Percentiles rank a stretch among this genome's conserved stretches.
Conservation (phyloP, 2,888 invertebrate genomes). For the Heliothis peltigera region DNA sequence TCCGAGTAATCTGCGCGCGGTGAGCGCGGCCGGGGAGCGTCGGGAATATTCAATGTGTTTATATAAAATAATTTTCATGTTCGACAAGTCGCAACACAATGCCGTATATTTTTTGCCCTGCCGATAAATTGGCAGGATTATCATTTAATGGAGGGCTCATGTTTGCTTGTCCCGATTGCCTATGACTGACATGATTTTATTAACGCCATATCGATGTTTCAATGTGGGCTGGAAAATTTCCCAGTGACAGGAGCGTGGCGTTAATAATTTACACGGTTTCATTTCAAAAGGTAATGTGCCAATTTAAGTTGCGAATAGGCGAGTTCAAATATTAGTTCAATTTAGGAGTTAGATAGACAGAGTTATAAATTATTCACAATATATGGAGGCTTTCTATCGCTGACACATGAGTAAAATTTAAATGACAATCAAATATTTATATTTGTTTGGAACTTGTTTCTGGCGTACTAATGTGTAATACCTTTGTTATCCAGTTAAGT, state of each 20-base stretch:
- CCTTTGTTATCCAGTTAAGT: conserved; percentile 49
- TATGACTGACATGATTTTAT: conserved; percentile 89
- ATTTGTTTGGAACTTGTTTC: conserved; percentile 69
- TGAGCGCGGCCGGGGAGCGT: conserved; percentile 72
- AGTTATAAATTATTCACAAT: conserved; percentile 77
- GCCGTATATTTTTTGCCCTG: conserved; percentile 86
- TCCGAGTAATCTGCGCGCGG: conserved; percentile 78
- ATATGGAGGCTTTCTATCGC: conserved; percentile 76
- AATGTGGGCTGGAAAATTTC: conserved; percentile 76
- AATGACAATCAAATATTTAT: conserved; percentile 77
- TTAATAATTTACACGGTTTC: conserved; percentile 80
- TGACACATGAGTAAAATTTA: conserved; percentile 78
- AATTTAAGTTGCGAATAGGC: conserved; percentile 78
- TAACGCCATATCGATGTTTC: conserved; percentile 84
- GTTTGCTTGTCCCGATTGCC: conserved; percentile 87
- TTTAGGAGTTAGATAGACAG: conserved; percentile 79
- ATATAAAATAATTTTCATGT: conserved; percentile 90
- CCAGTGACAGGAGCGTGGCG: conserved; percentile 69
- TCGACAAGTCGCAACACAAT: conserved; percentile 89
- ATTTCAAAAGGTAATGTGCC: conserved; percentile 79
- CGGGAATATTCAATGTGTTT: conserved; percentile 88
- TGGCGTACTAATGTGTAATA: conserved; percentile 50
- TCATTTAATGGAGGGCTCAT: conserved; percentile 90
- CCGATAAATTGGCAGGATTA: conserved; percentile 89
- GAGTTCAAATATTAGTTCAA: conserved; percentile 81